Evolutionary conservation across 2,797 vertebrate genomes (phyloP).

Genomic region (Melanotaenia pygmaea): DNA sequence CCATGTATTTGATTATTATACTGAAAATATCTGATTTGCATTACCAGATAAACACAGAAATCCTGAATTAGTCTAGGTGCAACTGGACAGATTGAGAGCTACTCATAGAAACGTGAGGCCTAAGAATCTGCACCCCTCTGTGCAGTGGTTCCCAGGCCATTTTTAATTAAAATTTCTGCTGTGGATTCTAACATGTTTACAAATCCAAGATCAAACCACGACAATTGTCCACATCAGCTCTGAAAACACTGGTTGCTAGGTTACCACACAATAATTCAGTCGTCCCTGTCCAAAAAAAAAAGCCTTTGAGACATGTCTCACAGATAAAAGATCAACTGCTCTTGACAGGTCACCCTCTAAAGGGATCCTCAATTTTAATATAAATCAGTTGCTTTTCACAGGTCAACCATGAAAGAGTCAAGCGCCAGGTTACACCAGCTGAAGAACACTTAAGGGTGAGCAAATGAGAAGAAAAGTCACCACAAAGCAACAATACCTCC

Average conservation of each 20-base stretch:
- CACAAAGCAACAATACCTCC: neutral
- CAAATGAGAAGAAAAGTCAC: neutral
- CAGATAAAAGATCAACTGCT: slow-evolving; percentile 42
- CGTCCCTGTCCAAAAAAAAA: slow-evolving; percentile 1
- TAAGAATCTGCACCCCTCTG: too few species aligned
- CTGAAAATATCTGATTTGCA: neutral
- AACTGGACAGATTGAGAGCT: neutral
- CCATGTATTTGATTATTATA: neutral
- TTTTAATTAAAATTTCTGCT: neutral
- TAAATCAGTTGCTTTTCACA: slow-evolving; percentile 18
- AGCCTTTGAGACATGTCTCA: neutral
- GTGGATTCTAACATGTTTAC: neutral
- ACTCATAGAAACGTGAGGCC: too few species aligned
- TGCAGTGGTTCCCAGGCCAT: neutral
- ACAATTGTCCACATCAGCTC: neutral
- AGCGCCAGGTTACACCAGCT: slow-evolving; percentile 1
- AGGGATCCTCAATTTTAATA: slow-evolving; percentile 13
- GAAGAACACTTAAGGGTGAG: neutral
- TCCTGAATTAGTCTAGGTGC: neutral
- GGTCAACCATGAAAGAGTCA: slow-evolving; percentile 25
- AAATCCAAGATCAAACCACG: neutral
- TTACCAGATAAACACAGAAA: neutral
- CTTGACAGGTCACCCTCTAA: slow-evolving; percentile 21
- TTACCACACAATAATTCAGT: neutral
- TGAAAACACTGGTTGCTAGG: neutral